Conservation (phyloP, 2,797 vertebrate genomes). For the Parambassis ranga region DNA sequence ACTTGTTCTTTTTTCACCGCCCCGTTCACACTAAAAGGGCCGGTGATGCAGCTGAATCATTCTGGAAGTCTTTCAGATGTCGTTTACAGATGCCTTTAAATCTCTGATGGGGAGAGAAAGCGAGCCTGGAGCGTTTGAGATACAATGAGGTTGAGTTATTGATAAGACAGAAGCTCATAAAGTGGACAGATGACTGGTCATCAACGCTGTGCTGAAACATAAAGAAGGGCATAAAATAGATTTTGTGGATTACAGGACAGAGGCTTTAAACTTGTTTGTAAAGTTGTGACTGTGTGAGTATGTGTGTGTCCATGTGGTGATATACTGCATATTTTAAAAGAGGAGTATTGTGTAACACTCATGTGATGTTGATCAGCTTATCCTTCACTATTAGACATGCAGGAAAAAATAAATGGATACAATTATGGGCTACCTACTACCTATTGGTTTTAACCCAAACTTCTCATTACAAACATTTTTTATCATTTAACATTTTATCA, state of each 20-base stretch:
- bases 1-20: slow-evolving; percentile 9
- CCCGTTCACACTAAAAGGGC: slow-evolving; percentile 5
- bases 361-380: not conserved
- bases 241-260: slow-evolving; percentile 43
- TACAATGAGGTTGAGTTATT: slow-evolving; percentile 55
- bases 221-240: slow-evolving; percentile 47
- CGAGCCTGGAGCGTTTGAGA: slow-evolving; percentile 8
- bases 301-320: not conserved
- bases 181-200: slow-evolving; percentile 52
- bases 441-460: no score
- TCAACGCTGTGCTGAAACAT: slow-evolving; percentile 43
- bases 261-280: slow-evolving; percentile 28
- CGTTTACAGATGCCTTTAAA: slow-evolving; percentile 42
- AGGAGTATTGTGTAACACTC: not conserved
- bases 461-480: no score
- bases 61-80: slow-evolving; percentile 30
- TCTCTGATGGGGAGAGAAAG: slow-evolving; percentile 7
- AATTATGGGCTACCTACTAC: no score
- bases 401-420: no score
- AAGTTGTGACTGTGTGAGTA: not conserved
- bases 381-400: no score
- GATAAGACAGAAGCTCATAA: slow-evolving; percentile 53
- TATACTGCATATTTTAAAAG: not conserved
- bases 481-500: no score
- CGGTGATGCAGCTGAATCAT: slow-evolving; percentile 25